phyloP scores from a whole-genome alignment of 1,140 invertebrate species.

The Dinothrombium tinctorium region DNA sequence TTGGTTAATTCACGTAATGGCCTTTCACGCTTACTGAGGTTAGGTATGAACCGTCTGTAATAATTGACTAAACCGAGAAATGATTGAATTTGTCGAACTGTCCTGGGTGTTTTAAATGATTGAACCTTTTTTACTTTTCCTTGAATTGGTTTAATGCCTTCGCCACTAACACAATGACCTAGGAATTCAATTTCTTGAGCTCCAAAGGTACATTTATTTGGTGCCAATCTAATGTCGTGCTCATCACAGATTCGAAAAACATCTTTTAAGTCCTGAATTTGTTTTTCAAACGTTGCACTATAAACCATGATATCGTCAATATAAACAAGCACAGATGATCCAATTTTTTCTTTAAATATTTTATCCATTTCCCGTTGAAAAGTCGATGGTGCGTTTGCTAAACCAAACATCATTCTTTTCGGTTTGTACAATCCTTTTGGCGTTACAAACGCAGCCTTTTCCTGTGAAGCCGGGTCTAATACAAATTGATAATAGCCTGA shows the following conservation, averaged over 20 bases:
- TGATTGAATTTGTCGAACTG: neutral
- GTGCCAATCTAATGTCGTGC: constrained; percentile 15
- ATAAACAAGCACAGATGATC: constrained; percentile 12
- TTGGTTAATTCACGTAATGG: neutral
- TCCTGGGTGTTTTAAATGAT: neutral
- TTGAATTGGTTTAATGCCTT: constrained; percentile 13
- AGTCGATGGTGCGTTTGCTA: constrained; percentile 21
- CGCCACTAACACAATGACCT: constrained; percentile 12
- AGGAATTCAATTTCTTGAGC: constrained; percentile 19
- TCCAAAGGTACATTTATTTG: constrained; percentile 21
- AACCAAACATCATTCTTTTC: constrained; percentile 22
- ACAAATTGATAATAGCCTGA: constrained; percentile 20
- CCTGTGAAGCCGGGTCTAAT: constrained; percentile 14
- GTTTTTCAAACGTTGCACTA: neutral
- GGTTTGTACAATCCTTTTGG: constrained; percentile 8
- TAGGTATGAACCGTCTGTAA: neutral
- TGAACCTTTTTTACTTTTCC: constrained; percentile 10
- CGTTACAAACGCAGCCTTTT: constrained; percentile 14
- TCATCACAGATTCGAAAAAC: constrained; percentile 9
- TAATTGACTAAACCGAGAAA: neutral
- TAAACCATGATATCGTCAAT: constrained; percentile 21
- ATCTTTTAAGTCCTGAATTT: neutral
- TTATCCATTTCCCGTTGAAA: constrained; percentile 18
- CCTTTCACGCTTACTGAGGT: neutral
- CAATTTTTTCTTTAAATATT: neutral